Conservation (phyloP, 2,797 vertebrate genomes). For the Atherinosoma microstoma region DNA sequence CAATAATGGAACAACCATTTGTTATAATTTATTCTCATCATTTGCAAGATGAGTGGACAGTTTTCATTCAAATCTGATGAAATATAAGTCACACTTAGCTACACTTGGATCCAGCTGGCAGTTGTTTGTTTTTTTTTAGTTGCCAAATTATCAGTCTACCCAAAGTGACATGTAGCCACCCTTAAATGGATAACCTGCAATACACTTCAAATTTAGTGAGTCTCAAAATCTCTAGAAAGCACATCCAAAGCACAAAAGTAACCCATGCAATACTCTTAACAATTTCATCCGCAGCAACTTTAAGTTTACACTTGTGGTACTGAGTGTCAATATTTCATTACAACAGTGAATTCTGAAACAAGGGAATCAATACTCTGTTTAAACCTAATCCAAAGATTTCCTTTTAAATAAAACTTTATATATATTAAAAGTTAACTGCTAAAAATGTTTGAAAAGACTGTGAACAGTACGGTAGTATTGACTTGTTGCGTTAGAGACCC, state of each 20-base stretch:
- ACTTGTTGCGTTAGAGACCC: neutral
- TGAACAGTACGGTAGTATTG: neutral
- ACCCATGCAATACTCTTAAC: too few relatives aligned
- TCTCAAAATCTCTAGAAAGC: conserved; percentile 38
- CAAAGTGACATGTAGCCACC: conserved; percentile 77
- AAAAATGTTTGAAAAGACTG: neutral
- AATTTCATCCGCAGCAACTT: too few relatives aligned
- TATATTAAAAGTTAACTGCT: neutral
- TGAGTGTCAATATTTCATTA: too few relatives aligned
- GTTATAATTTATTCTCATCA: neutral
- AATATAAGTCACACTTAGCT: conserved; percentile 58
- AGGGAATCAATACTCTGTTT: neutral
- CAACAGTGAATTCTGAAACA: neutral
- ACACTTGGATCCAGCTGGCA: conserved; percentile 70
- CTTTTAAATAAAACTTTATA: neutral
- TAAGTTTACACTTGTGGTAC: too few relatives aligned
- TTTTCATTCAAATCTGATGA: conserved; percentile 54
- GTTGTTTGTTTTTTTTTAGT: conserved; percentile 43
- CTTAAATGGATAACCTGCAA: conserved; percentile 64
- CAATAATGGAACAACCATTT: conserved; percentile 11
- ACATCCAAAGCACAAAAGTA: neutral
- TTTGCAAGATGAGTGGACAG: neutral
- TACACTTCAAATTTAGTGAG: conserved; percentile 68
- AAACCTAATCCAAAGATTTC: neutral
- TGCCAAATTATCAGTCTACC: conserved; percentile 50